phyloP scores from a whole-genome alignment of 2,888 invertebrate species.

The Parnassius mnemosyne region DNA sequence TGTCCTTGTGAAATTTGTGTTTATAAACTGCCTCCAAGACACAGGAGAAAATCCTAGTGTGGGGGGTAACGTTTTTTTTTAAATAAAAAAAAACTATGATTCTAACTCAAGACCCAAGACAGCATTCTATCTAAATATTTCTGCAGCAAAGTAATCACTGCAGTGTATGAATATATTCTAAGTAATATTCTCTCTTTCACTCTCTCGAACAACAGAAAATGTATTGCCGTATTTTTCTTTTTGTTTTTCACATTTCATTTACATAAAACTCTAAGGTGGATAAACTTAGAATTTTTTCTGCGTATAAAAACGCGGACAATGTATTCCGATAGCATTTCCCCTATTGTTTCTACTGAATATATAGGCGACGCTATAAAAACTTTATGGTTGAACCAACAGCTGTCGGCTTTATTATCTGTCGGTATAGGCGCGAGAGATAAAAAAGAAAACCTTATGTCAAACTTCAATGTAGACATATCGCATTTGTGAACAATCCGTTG shows the following conservation, averaged over 20 bases:
- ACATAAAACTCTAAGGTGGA: conserved; percentile 17
- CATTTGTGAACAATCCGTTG: conserved; percentile 3
- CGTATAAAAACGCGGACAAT: conserved; percentile 13
- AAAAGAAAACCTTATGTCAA: conserved; percentile 18
- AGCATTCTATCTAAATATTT: not conserved
- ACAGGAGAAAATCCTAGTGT: too few relatives aligned
- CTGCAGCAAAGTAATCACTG: not conserved
- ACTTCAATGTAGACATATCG: conserved; percentile 14
- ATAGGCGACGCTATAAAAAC: conserved; percentile 34
- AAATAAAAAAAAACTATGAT: too few relatives aligned
- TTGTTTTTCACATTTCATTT: conserved; percentile 10
- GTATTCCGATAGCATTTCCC: conserved; percentile 30
- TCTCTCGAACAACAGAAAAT: not conserved
- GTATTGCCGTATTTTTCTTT: not conserved
- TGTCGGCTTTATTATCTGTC: conserved; percentile 36
- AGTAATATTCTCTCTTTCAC: too few relatives aligned
- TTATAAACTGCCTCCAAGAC: too few relatives aligned
- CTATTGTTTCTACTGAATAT: conserved; percentile 37
- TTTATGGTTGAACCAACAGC: conserved; percentile 35
- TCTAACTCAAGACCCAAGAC: too few relatives aligned
- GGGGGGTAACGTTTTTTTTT: too few relatives aligned
- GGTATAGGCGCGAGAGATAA: conserved; percentile 28
- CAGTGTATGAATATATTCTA: too few relatives aligned
- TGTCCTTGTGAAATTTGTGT: too few relatives aligned
- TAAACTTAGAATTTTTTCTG: conserved; percentile 10